Evolutionary conservation across 2,797 vertebrate genomes (phyloP), one percentile per base, ranked within the genome.

Genomic region (Danio kyathit): DNA sequence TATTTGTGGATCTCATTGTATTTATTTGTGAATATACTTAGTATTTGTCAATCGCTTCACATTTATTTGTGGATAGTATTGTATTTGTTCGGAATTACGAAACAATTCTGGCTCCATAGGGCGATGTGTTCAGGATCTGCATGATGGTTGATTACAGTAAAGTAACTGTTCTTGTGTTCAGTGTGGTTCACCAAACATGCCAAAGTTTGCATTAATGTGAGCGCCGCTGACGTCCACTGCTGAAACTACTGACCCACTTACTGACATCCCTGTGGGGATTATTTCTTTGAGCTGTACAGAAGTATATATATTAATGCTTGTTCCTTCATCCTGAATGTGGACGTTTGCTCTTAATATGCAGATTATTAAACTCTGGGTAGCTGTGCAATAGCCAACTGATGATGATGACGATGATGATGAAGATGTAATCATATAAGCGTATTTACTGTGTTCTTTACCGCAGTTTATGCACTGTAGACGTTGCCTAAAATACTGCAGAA

Each of bases 181-280:
- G 79, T 74, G 85, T 84, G 79, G 76, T 84, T 82, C 84, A 80
- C 91, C 89, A 88, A 87, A 90, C 90, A 91, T 92, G 94, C 93
- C 94, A 94, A 94, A 93, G 90, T 94, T 94, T 93, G 89, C 90
- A 90, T 85, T n/a, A n/a, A n/a, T n/a, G n/a, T n/a, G n/a, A n/a
- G n/a, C n/a, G n/a, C n/a, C n/a, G n/a, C n/a, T 52, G 9, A 12
- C 46, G 44, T 10, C 5, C 5, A 43, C 38, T 10, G 13, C 29
- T 13, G 70, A n/a, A n/a, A n/a, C n/a, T n/a, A n/a, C n/a, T n/a
- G n/a, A n/a, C n/a, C n/a, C n/a, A n/a, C n/a, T n/a, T n/a, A n/a
- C n/a, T n/a, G n/a, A n/a, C n/a, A n/a, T n/a, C n/a, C n/a, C n/a
- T n/a, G n/a, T n/a, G n/a, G n/a, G n/a, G n/a, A n/a, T n/a, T n/a